phyloP scores from a whole-genome alignment of 2,888 invertebrate species.

The Spisula subtruncata region DNA sequence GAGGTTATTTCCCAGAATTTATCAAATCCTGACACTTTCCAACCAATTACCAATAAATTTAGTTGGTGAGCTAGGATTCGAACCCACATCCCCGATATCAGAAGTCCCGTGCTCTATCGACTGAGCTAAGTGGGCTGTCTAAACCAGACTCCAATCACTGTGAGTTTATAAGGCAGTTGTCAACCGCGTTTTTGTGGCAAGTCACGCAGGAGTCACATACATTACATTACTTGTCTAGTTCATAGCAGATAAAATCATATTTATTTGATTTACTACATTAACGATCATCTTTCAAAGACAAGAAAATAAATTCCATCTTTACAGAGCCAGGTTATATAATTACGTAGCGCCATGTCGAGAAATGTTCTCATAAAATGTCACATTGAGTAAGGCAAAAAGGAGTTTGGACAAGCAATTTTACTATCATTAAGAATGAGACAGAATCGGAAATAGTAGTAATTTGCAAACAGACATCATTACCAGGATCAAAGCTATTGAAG shows the following conservation, averaged over 20 bases:
- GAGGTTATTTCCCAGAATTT: no score
- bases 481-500: neutral
- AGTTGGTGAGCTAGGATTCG: no score
- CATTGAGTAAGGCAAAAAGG: slow-evolving; percentile 35
- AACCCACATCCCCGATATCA: no score
- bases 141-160: neutral
- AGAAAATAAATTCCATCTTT: slow-evolving; percentile 1
- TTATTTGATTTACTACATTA: neutral
- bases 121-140: no score
- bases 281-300: neutral
- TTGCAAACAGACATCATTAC: slow-evolving; percentile 14
- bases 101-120: no score
- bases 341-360: slow-evolving; percentile 4
- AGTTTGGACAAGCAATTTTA: slow-evolving; percentile 38
- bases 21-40: no score
- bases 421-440: slow-evolving; percentile 30
- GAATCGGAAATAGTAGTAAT: neutral
- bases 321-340: neutral
- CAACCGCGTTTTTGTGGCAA: neutral
- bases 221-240: neutral
- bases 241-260: neutral
- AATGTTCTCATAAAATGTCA: slow-evolving; percentile 36
- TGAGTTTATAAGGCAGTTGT: neutral
- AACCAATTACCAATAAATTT: no score
- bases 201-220: neutral